Conservation (phyloP, 2,888 invertebrate genomes). For the Limnephilus rhombicus region DNA sequence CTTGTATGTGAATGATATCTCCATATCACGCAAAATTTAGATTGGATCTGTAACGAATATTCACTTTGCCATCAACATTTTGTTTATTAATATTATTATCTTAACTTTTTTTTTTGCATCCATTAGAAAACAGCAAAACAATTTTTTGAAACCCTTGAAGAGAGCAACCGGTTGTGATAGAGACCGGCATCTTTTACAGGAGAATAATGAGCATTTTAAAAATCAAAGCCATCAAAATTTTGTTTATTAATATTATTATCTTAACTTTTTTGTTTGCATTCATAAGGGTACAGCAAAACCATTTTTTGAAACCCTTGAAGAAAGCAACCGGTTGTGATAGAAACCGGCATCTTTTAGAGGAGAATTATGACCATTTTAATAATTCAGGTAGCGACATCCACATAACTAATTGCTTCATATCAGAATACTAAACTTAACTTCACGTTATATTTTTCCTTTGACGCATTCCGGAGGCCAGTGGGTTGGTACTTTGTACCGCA, state of each 20-base stretch:
- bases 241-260: not conserved
- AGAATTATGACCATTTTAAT: slow-evolving; percentile 19
- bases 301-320: not conserved
- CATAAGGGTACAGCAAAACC: not conserved
- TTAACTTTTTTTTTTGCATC: too few species aligned
- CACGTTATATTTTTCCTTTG: slow-evolving; percentile 15
- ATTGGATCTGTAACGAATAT: not conserved
- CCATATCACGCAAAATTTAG: not conserved
- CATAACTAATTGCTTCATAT: slow-evolving; percentile 52
- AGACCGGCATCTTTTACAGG: too few species aligned
- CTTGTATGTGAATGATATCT: too few species aligned
- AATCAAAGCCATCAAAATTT: not conserved
- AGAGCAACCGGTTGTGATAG: too few species aligned
- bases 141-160: too few species aligned
- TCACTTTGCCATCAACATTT: not conserved
- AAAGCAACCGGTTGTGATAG: not conserved
- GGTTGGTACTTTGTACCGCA: not conserved
- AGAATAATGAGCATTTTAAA: too few species aligned
- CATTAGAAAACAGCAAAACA: too few species aligned
- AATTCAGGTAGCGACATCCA: slow-evolving; percentile 39
- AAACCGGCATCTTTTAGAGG: not conserved
- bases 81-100: too few species aligned
- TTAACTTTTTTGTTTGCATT: not conserved
- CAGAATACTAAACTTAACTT: not conserved
- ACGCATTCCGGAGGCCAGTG: not conserved